phyloP scores from a whole-genome alignment of 2,113 vertebrate species.

The Dromas ardeola region DNA sequence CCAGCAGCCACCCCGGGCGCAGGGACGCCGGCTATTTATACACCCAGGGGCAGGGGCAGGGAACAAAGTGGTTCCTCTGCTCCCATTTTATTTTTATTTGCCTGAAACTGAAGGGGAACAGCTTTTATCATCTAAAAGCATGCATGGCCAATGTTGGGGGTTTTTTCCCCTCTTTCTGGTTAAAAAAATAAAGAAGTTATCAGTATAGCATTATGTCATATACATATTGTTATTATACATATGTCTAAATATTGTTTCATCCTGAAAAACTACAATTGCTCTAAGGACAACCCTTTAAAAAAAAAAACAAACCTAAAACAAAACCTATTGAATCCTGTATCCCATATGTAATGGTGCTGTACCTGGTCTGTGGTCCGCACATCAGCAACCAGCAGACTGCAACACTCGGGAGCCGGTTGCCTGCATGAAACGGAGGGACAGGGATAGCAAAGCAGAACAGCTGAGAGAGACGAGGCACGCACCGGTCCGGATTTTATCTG shows the following conservation, averaged over 20 bases:
- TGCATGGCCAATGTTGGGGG: background rate
- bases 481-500: background rate
- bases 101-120: background rate
- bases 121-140: background rate
- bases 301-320: background rate
- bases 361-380: background rate
- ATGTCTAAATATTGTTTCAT: background rate
- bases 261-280: background rate
- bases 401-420: background rate
- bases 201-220: background rate
- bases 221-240: background rate
- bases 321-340: background rate
- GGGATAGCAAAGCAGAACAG: background rate
- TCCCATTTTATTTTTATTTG: constrained; percentile 39
- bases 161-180: background rate
- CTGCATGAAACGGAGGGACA: background rate
- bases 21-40: constrained; percentile 69
- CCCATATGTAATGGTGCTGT: background rate
- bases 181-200: background rate
- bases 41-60: background rate
- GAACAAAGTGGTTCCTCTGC: constrained; percentile 37
- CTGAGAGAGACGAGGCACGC: background rate
- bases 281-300: background rate
- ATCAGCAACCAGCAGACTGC: background rate
- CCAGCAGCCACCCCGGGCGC: constrained; percentile 35